phyloP scores from a whole-genome alignment of 1,140 invertebrate species.

The Pteromalus puparum region DNA sequence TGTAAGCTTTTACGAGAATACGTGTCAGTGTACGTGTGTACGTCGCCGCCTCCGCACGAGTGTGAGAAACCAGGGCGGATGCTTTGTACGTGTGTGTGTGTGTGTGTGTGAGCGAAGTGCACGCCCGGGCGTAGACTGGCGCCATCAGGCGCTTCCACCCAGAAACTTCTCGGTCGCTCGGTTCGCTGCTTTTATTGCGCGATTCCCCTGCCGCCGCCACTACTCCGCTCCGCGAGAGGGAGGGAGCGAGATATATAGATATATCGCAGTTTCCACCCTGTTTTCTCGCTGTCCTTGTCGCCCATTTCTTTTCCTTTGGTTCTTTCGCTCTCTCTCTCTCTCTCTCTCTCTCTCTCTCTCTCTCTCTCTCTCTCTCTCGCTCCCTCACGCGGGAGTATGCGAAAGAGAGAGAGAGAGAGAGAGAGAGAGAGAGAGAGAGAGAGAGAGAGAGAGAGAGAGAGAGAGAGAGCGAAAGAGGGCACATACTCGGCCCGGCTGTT shows the following conservation, averaged over 20 bases:
- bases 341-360: no score
- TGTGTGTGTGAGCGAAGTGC: conserved; percentile 45
- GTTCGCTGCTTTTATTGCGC: conserved; percentile 53
- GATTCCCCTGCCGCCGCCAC: conserved; percentile 34
- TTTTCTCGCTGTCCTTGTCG: conserved; percentile 37
- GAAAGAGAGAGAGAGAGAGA: no score
- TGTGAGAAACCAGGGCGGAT: conserved; percentile 52
- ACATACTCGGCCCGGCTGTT: neutral
- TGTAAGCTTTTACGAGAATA: conserved; percentile 53
- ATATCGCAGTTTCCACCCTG: conserved; percentile 38
- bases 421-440: no score
- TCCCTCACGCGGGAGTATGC: neutral
- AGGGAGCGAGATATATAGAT: neutral
- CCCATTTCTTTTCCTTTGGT: conserved; percentile 48
- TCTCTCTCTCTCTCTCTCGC: no score
- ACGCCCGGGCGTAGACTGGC: conserved; percentile 61
- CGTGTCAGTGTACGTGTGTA: conserved; percentile 26
- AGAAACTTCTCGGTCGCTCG: conserved; percentile 57
- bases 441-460: no score
- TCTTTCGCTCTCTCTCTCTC: neutral
- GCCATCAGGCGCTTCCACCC: conserved; percentile 63
- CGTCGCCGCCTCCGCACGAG: conserved; percentile 2
- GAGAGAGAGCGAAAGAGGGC: no score
- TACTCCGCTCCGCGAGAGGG: neutral
- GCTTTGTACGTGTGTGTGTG: conserved; percentile 49